Base-by-base conservation (phyloP, 2,888 invertebrate genomes). In the Fragum fragum region DNA sequence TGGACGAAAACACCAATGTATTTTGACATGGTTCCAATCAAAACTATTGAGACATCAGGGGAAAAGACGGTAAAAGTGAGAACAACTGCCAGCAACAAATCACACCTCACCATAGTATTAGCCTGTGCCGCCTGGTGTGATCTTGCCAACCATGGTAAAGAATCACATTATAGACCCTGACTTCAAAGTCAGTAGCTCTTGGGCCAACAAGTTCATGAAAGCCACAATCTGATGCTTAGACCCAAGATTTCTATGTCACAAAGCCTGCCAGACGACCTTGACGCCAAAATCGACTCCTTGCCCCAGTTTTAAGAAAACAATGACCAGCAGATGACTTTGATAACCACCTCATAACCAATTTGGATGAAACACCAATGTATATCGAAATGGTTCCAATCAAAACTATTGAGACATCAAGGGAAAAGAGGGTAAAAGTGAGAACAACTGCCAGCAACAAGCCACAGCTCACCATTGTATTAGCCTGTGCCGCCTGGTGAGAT, bases 321-420 rank as follows among this genome's bases (percentile, higher is more conserved):
- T 9, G 73, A 28, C 16, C 26, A 14, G 70, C n/a, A n/a, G n/a
- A n/a, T n/a, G 69, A 16, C 1, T 83, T 76, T 23, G 77, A 83
- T 3, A 71, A 79, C 47, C 52, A 42, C 29, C 32, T 42, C 18
- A 83, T 80, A 14, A 71, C 76, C 1, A 79, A 83, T 28, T 79
- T 83, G 76, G 79, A 83, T 32, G 73, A 83, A 53, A 74, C 76
- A 0, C 76, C 76, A 57, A 29, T 76, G 70, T 76, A 76, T 76
- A 69, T 76, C 57, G 69, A 76, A 18, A 9, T 83, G 18, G 57
- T 77, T 1, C 77, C 73, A 1, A 59, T 52, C 32, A 70, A 66
- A 52, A 80, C 81, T 11, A 42, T 78, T 16, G 26, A 73, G n/a
- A 32, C 69, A 5, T 29, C 23, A 5, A 9, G 28, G 6, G 59